Evolutionary conservation across 1,140 invertebrate species (phyloP).

Genomic region (Bombyx mandarina): DNA sequence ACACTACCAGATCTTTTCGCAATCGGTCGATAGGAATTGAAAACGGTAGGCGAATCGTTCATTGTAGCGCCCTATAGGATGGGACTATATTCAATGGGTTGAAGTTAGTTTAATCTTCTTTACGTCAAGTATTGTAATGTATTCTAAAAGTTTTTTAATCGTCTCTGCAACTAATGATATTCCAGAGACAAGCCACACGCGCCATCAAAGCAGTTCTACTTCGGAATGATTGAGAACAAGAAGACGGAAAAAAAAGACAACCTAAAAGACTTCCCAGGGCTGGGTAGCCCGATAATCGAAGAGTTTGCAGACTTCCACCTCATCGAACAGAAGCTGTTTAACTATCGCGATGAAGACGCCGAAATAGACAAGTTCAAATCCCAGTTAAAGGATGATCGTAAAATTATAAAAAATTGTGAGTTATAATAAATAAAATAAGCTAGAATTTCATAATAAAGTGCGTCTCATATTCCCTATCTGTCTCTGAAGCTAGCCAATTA

Average conservation of each 20-base stretch:
- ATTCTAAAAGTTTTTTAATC: too few species aligned
- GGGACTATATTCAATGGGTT: too few species aligned
- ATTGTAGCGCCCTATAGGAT: too few species aligned
- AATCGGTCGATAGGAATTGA: too few species aligned
- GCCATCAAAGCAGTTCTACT: constrained; percentile 82
- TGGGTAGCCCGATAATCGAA: constrained; percentile 55
- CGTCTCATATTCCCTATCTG: too few species aligned
- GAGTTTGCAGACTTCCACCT: constrained; percentile 57
- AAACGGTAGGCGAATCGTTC: too few species aligned
- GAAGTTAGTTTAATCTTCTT: too few species aligned
- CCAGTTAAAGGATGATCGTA: constrained; percentile 45
- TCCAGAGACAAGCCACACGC: constrained; percentile 37
- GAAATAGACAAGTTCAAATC: constrained; percentile 59
- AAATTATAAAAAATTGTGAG: constrained; percentile 47
- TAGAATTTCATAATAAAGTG: too few species aligned
- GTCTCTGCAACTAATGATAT: background rate
- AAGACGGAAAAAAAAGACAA: constrained; percentile 46
- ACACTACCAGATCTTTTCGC: too few species aligned
- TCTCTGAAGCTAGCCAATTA: too few species aligned
- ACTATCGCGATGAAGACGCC: constrained; percentile 49
- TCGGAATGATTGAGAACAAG: constrained; percentile 78
- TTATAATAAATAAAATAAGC: background rate
- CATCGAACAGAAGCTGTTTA: constrained; percentile 54
- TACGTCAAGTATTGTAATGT: too few species aligned
- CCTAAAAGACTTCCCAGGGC: constrained; percentile 60